Base-by-base conservation (phyloP, 2,888 invertebrate species). In the Temnothorax ravouxi region DNA sequence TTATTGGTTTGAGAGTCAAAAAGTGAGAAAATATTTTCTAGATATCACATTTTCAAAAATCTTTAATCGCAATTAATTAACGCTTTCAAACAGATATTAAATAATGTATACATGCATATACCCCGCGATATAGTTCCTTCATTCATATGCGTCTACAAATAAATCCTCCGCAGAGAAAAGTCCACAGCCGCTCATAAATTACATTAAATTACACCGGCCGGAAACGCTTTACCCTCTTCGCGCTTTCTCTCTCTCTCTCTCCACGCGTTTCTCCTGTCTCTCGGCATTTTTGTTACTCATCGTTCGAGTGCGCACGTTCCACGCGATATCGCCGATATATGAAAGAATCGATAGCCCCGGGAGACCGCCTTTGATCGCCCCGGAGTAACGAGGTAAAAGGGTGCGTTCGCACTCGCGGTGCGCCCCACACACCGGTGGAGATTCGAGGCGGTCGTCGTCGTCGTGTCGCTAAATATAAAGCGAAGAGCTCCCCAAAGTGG, bases 381-480 rank as follows among this genome's bases (percentile, higher is more conserved):
- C 79, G 56, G 21, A 82, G 74, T 66, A 62, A 76, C 41, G 75
- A 56, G 47, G 52, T 61, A 52, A 83, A 84, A 88, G 88, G 88
- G 86, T 56, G 59, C 76, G 62, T 77, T 82, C 25, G 64, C 83
- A 61, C 84, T 56, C 86, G 80, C 8, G 83, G 13, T 67, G 71
- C 76, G 67, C 81, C 86, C 87, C 83, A 83, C 67, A 34, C 67
- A 34, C 34, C 71, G 64, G 62, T 61, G 59, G 34, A 44, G 87
- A 88, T 90, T 83, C 88, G 87, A 84, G 83, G 87, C 81, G 84
- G 79, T 85, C 87, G 79, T 3, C 59, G 79, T 3, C 59, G 66
- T 64, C 41, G 75, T 25, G 89, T 86, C 90, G 93, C 94, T 94
- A 94, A 94, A 94, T 94, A 94, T 94, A 94, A 93, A 94, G 92